Conservation (phyloP, 2,113 vertebrate genomes). For the Orycteropus afer region DNA sequence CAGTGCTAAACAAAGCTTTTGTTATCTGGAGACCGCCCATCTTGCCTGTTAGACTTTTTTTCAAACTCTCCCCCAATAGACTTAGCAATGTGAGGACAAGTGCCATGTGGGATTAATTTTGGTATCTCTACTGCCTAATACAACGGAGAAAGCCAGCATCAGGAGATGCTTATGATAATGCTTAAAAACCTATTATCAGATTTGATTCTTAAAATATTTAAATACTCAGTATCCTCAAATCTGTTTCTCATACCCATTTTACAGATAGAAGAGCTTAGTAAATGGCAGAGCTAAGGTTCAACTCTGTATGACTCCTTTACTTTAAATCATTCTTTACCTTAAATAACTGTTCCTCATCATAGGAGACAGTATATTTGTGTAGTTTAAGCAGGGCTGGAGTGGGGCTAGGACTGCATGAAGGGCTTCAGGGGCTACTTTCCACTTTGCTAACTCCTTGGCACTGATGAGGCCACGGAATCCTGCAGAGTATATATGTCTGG, state of each 20-base stretch:
- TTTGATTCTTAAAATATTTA: conserved; percentile 1
- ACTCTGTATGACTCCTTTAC: neutral
- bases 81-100: neutral
- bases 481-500: neutral
- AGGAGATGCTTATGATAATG: conserved; percentile 19
- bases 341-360: neutral
- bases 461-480: neutral
- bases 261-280: conserved; percentile 28
- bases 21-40: neutral
- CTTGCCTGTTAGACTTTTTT: neutral
- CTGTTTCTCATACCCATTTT: conserved; percentile 22
- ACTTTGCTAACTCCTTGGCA: neutral
- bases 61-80: neutral
- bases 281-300: neutral
- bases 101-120: neutral
- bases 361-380: neutral
- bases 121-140: neutral
- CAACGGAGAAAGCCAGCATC: neutral
- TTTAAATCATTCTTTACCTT: conserved; percentile 9
- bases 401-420: neutral
- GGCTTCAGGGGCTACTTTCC: neutral
- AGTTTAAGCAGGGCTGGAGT: neutral
- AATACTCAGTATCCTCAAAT: conserved; percentile 4
- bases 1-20: neutral
- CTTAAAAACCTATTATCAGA: conserved; percentile 16